phyloP scores from a whole-genome alignment of 2,888 invertebrate genomes.

The Adineta ricciae region DNA sequence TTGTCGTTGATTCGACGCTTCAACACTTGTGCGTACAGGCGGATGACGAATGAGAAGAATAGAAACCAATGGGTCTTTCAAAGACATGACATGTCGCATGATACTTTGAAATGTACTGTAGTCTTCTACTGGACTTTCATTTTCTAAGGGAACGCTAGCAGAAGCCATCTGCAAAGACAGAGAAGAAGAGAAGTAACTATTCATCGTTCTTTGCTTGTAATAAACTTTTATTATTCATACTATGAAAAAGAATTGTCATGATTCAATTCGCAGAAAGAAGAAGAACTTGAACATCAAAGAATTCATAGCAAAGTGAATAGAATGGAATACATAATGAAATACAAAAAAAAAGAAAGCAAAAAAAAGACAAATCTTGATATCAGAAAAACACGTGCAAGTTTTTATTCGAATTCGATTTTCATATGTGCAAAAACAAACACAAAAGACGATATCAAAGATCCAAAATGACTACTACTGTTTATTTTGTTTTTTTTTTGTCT shows the following conservation, averaged over 20 bases:
- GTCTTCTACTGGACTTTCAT: neutral
- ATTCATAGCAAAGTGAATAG: slow-evolving; percentile 3
- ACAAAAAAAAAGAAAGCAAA: neutral
- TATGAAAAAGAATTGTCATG: neutral
- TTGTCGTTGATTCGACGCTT: neutral
- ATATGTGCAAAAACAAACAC: neutral
- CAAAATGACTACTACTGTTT: slow-evolving; percentile 15
- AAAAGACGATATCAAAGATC: slow-evolving; percentile 6
- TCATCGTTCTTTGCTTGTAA: neutral
- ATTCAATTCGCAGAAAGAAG: neutral
- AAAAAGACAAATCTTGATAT: neutral
- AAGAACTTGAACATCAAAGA: neutral
- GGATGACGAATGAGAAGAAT: neutral
- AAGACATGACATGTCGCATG: neutral
- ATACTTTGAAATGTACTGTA: neutral
- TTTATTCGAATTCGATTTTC: neutral
- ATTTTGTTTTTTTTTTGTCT: slow-evolving; percentile 1
- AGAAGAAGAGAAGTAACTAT: neutral
- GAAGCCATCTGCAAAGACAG: neutral
- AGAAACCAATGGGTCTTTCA: neutral
- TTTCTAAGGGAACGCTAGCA: neutral
- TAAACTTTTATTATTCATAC: neutral
- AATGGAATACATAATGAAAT: slow-evolving; percentile 13
- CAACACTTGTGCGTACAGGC: neutral
- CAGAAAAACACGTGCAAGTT: neutral